Base-by-base conservation (phyloP, 1,140 invertebrate species). In the Diuraphis noxia region DNA sequence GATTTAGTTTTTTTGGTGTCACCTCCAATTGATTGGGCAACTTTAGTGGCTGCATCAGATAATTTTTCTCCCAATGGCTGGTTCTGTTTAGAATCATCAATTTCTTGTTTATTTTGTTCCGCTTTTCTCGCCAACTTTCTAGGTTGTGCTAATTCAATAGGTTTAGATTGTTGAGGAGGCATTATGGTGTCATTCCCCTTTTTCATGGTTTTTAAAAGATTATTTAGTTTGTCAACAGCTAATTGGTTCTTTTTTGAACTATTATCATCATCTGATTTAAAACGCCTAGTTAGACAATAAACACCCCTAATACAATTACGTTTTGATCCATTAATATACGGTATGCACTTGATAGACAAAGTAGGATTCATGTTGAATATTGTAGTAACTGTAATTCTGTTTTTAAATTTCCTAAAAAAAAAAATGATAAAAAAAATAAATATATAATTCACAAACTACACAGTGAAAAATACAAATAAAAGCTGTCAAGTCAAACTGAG, bases 1-100 rank as follows among this genome's bases (percentile, higher is more conserved):
- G 95, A 95, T 94, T 97, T 96, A 9, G 95, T 96, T 94, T 96
- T 94, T 93, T 95, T 94, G 23, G 94, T 94, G 94, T 97, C 95
- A 23, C 96, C 95, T 91, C 95, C 95, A 34, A 97, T 93, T 36
- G 93, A 94, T 92, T 95, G 93, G 81, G 97, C 96, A 63, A 97
- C 96, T 92, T 96, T 94, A 93, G 96, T 95, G 1, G 96, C 96
- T 49, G 97, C 96, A 92, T 94, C 93, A 13, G 93, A 92, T n/a
- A 96, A 92, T 92, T 94, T 90, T 34, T 92, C 92, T 36, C 92
- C 93, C 92, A 85, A 81, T 41, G 21, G 89, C 43, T 86, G 63
- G 13, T 92, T 52, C 0, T 36, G n/a, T 46, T 92, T 30, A 17
- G 23, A n/a, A 34, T 86, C 40, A 13, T 72, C 63, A 9, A 17